Evolutionary conservation across 92 coral and sea anemone species (phyloP).

Genomic region (Epizoanthus rinbou): DNA sequence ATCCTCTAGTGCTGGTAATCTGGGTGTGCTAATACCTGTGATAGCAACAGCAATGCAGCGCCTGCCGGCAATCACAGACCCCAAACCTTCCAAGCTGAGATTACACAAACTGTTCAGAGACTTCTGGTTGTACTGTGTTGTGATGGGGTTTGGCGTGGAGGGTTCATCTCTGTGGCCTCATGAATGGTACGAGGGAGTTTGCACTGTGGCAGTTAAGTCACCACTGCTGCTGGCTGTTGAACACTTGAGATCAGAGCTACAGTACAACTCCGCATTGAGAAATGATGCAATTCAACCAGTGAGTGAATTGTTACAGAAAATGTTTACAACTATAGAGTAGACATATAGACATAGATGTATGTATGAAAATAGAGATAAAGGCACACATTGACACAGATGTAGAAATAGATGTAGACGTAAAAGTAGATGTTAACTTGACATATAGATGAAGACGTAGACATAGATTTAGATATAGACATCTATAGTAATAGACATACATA

Average conservation of each 20-base stretch:
- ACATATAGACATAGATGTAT: too few relatives aligned
- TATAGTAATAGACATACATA: too few relatives aligned
- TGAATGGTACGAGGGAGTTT: slow-evolving; percentile 95
- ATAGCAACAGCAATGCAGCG: slow-evolving; percentile 82
- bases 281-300: slow-evolving; percentile 94
- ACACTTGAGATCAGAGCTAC: slow-evolving; percentile 88
- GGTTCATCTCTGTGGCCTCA: slow-evolving; percentile 91
- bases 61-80: slow-evolving; percentile 91
- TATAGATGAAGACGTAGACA: too few relatives aligned
- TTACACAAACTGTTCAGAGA: slow-evolving; percentile 92
- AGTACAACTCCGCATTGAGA: slow-evolving; percentile 95
- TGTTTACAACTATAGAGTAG: neutral
- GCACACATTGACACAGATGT: too few relatives aligned
- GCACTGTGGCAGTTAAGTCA: slow-evolving; percentile 88
- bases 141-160: slow-evolving; percentile 96
- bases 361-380: too few relatives aligned
- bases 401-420: too few relatives aligned
- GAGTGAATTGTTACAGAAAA: slow-evolving; percentile 13
- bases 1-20: slow-evolving; percentile 99
- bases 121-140: slow-evolving; percentile 97
- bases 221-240: slow-evolving; percentile 90
- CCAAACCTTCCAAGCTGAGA: slow-evolving; percentile 95
- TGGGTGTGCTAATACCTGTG: slow-evolving; percentile 95
- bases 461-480: too few relatives aligned
- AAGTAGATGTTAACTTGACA: too few relatives aligned